phyloP scores from a whole-genome alignment of 2,888 invertebrate species.

The Dioctria rufipes region DNA sequence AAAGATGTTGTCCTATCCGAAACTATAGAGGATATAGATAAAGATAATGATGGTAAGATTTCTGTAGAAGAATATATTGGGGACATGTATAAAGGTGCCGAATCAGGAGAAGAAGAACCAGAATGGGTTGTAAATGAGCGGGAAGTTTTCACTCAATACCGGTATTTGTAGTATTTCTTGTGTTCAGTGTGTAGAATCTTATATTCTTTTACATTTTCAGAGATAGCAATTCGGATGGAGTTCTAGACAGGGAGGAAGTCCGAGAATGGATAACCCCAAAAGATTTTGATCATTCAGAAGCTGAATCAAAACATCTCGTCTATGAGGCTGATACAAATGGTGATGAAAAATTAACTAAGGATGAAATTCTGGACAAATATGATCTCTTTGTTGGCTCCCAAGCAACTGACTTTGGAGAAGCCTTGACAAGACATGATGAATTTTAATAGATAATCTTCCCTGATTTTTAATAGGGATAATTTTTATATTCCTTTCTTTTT shows the following conservation, averaged over 20 bases:
- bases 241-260: slow-evolving; percentile 90
- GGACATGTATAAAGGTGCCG: slow-evolving; percentile 89
- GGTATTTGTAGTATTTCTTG: slow-evolving; percentile 68
- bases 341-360: slow-evolving; percentile 90
- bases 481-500: too few species aligned
- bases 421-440: slow-evolving; percentile 94
- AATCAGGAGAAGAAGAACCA: slow-evolving; percentile 82
- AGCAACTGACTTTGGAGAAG: slow-evolving; percentile 99
- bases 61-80: slow-evolving; percentile 96
- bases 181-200: background rate
- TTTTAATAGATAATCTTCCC: slow-evolving; percentile 75
- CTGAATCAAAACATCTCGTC: slow-evolving; percentile 95
- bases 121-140: slow-evolving; percentile 97
- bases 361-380: slow-evolving; percentile 94
- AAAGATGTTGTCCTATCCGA: slow-evolving; percentile 92
- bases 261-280: slow-evolving; percentile 95
- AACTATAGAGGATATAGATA: slow-evolving; percentile 98
- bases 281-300: slow-evolving; percentile 97
- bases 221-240: slow-evolving; percentile 81
- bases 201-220: slow-evolving; percentile 61
- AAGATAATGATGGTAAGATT: slow-evolving; percentile 94
- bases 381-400: slow-evolving; percentile 99
- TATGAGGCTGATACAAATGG: slow-evolving; percentile 94
- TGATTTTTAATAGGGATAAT: too few species aligned
- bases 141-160: slow-evolving; percentile 88